Base-by-base conservation (phyloP, 2,797 vertebrate genomes). In the Phalanger gymnotis region DNA sequence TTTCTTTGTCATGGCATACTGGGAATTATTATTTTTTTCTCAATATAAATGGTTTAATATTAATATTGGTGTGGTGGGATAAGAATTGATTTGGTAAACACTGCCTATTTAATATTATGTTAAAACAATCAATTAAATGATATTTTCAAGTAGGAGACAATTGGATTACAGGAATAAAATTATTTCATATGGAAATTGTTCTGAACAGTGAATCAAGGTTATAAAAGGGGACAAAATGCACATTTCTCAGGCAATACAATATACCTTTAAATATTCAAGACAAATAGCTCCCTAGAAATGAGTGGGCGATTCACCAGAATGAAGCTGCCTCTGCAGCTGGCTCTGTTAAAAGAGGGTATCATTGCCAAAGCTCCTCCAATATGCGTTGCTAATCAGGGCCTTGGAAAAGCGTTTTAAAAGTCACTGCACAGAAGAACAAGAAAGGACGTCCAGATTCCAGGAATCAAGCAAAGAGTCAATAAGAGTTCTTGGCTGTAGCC, bases 241-340 rank as follows among this genome's bases (percentile, higher is more conserved):
- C 19, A 52, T 58, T 90, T 92, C 66, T 54, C 55, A 91, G 91
- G 91, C 73, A 66, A 94, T 52, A 54, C 55, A 58, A 92, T 11
- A 81, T 0, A 0, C 30, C 91, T 90, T 3, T 90, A 94, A 95
- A 93, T 95, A 25, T 30, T 25, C 31, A 52, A 53, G 47, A 92
- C 73, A 93, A 61, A 10, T 19, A 61, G 53, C 10, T 89, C 27
- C 58, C 93, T 96, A 95, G 40, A 34, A 87, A 73, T 89, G 47
- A 90, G 93, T 66, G 52, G 96, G 0, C 55, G 90, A 90, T 92
- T 96, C 94, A 95, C 54, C 90, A 90, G 54, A 10, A 51, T 91
- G 34, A 0, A 0, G 51, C 22, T 94, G 95, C 94, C 89, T 92
- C 31, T 91, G 14, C 2, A 94, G 47, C 90, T 94, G 90, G 92